Conservation (phyloP, 2,888 invertebrate species). For the Drosophila nr. fundita region DNA sequence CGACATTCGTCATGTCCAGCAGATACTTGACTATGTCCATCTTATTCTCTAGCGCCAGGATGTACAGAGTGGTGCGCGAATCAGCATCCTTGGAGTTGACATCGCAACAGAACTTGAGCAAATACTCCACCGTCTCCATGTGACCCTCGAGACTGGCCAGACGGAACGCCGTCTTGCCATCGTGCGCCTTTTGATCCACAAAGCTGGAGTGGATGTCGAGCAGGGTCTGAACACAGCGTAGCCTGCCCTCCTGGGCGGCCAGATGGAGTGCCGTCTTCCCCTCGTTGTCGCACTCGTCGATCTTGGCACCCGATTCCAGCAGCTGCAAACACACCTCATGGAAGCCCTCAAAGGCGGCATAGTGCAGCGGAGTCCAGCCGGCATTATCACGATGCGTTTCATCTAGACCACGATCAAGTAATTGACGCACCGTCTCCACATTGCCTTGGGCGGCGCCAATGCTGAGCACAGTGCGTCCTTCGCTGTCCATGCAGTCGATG, state of each 20-base stretch:
- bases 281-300: constrained; percentile 96
- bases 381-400: constrained; percentile 96
- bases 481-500: constrained; percentile 96
- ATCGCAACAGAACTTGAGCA: constrained; percentile 91
- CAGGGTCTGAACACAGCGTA: constrained; percentile 86
- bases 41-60: constrained; percentile 94
- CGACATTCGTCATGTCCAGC: constrained; percentile 90
- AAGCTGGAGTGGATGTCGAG: constrained; percentile 91
- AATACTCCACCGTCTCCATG: constrained; percentile 88
- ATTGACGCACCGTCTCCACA: constrained; percentile 94
- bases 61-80: constrained; percentile 95
- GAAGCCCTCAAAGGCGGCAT: constrained; percentile 95
- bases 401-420: constrained; percentile 94
- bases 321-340: constrained; percentile 84
- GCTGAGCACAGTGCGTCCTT: constrained; percentile 95
- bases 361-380: constrained; percentile 98
- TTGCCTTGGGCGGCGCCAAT: constrained; percentile 94
- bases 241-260: constrained; percentile 95
- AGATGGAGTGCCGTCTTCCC: constrained; percentile 95
- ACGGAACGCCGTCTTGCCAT: constrained; percentile 95
- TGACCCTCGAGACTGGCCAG: constrained; percentile 87
- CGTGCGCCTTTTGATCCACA: constrained; percentile 94
- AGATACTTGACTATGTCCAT: constrained; percentile 93
- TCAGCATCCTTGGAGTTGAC: constrained; percentile 96
- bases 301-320: constrained; percentile 94